Evolutionary conservation across 2,113 vertebrate species (phyloP).

Genomic region (Vimba vimba): DNA sequence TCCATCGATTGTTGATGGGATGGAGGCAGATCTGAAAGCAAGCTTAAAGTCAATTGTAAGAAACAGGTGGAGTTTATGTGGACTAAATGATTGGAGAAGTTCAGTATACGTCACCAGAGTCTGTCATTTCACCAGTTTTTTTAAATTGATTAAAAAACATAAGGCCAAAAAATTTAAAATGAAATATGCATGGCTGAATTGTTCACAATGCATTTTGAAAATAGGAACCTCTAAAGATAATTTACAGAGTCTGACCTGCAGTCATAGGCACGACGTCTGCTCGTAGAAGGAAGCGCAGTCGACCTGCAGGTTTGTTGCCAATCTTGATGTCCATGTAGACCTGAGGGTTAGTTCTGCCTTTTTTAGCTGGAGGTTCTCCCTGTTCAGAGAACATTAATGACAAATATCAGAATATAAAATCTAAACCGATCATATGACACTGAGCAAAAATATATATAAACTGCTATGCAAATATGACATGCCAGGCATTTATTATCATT

Average conservation of each 20-base stretch:
- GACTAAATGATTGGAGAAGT: no score
- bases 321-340: constrained; percentile 99
- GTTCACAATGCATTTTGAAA: no score
- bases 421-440: background rate
- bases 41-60: no score
- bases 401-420: background rate
- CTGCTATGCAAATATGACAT: background rate
- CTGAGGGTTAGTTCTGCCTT: constrained; percentile 88
- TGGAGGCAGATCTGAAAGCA: no score
- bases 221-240: background rate
- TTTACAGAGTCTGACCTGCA: constrained; percentile 74
- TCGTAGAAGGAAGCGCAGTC: constrained; percentile 88
- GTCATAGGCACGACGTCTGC: constrained; percentile 96
- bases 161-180: no score
- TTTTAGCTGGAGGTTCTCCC: constrained; percentile 89
- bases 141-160: no score
- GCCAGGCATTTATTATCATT: background rate
- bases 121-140: no score
- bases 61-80: no score
- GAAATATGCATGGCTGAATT: no score
- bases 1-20: no score
- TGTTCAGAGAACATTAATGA: constrained; percentile 55
- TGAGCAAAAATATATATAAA: background rate
- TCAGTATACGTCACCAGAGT: no score
- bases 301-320: constrained; percentile 90